Evolutionary conservation across 2,888 invertebrate genomes (phyloP).

Genomic region (Calameuta filiformis): DNA sequence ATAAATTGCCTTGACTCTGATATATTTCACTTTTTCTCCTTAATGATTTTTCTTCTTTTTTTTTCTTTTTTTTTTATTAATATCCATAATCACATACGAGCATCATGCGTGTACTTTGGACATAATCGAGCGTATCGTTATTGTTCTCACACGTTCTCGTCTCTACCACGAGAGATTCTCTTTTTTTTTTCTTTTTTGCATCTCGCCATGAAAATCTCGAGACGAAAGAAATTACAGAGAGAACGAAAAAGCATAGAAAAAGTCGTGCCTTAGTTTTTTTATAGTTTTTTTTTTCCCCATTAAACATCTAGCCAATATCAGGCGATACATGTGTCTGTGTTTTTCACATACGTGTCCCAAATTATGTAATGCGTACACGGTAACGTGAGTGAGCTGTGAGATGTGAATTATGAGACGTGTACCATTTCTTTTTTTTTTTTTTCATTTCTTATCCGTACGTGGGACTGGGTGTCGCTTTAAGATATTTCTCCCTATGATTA

Average conservation of each 20-base stretch:
- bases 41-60: too few relatives aligned
- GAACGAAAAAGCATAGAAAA: constrained; percentile 18
- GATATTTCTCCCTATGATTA: constrained; percentile 16
- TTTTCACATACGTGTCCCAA: constrained; percentile 14
- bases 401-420: neutral
- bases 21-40: too few relatives aligned
- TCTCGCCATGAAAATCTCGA: constrained; percentile 9
- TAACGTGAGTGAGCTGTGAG: too few relatives aligned
- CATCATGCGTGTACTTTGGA: too few relatives aligned
- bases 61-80: too few relatives aligned
- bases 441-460: constrained; percentile 28
- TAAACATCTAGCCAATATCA: neutral
- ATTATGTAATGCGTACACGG: constrained; percentile 28
- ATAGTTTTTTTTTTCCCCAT: too few relatives aligned
- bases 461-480: constrained; percentile 20
- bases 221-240: constrained; percentile 21
- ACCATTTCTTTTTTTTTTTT: constrained; percentile 20
- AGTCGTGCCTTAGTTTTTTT: too few relatives aligned
- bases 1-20: too few relatives aligned
- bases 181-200: too few relatives aligned
- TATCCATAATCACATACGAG: too few relatives aligned
- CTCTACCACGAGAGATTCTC: constrained; percentile 7
- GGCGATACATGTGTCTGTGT: neutral
- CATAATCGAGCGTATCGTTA: constrained; percentile 7
- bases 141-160: constrained; percentile 21